A percentile compares a stretch with the other conserved stretches of the same genome.
These are phyloP conservation scores for Scelioninae gen. 2 DNA, from an alignment of 2,888 invertebrate species.

Conservation along the genomic window DNA sequence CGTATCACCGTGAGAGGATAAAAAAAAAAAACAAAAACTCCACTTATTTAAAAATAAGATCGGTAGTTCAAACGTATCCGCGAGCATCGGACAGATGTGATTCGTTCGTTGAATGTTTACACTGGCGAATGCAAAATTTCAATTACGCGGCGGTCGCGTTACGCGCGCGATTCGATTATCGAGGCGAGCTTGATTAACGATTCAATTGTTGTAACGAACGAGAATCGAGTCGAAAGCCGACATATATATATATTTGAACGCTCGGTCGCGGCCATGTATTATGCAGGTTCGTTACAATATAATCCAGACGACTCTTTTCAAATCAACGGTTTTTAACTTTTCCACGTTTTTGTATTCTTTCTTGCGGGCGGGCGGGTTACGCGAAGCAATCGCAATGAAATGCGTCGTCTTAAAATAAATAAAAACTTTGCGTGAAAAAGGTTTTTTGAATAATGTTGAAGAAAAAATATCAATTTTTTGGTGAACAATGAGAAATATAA, in stretches of 20 bases:
- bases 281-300: constrained; percentile 61
- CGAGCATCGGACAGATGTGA: constrained; percentile 52
- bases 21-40: background rate
- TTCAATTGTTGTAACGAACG: constrained; percentile 70
- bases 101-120: constrained; percentile 63
- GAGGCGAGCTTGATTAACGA: constrained; percentile 69
- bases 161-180: constrained; percentile 66
- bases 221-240: constrained; percentile 61
- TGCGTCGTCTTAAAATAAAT: constrained; percentile 29
- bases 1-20: background rate
- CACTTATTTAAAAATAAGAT: constrained; percentile 24
- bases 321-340: constrained; percentile 40
- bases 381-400: constrained; percentile 17
- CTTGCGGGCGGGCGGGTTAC: constrained; percentile 8
- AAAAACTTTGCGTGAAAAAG: too few relatives aligned
- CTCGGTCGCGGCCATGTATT: constrained; percentile 63
- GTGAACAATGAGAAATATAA: too few relatives aligned
- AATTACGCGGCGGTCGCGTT: constrained; percentile 65
- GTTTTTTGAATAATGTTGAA: too few relatives aligned
- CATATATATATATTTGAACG: constrained; percentile 66
- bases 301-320: constrained; percentile 41
- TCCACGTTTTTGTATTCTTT: constrained; percentile 13
- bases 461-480: too few relatives aligned
- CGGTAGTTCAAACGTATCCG: constrained; percentile 39
- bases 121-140: constrained; percentile 68